Conservation (phyloP, 2,888 invertebrate species). For the Yponomeuta cagnagella region DNA sequence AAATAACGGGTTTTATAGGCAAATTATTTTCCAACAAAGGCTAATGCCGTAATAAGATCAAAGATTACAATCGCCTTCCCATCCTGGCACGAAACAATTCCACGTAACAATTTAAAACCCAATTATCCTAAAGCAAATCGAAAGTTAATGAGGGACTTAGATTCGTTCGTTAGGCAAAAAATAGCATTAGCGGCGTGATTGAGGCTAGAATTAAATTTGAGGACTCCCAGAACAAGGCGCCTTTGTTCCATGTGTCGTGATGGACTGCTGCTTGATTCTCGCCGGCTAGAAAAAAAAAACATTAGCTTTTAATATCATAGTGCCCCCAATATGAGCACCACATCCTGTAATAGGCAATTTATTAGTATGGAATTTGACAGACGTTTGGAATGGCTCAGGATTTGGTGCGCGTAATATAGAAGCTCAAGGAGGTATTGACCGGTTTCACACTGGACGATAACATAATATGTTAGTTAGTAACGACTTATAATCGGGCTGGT, state of each 20-base stretch:
- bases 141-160: neutral
- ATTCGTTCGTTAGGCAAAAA: slow-evolving; percentile 6
- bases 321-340: too few species aligned
- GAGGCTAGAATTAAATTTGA: slow-evolving; percentile 8
- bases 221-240: slow-evolving; percentile 52
- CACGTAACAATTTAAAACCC: slow-evolving; percentile 1
- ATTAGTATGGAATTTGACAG: too few species aligned
- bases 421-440: too few species aligned
- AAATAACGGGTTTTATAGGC: neutral
- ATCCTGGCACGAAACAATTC: slow-evolving; percentile 1
- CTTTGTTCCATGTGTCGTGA: slow-evolving; percentile 78
- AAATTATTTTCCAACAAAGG: neutral
- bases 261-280: slow-evolving; percentile 79
- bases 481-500: too few species aligned
- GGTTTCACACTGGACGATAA: too few species aligned
- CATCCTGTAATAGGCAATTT: too few species aligned
- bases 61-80: slow-evolving; percentile 1
- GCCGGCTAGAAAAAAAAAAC: slow-evolving; percentile 47
- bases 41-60: neutral
- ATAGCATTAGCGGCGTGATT: neutral
- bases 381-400: too few species aligned
- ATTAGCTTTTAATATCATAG: neutral
- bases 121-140: neutral
- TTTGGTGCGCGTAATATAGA: too few species aligned
- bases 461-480: too few species aligned